Evolutionary conservation across 2,797 vertebrate genomes (phyloP).

Genomic region (Pelobates cultripes): DNA sequence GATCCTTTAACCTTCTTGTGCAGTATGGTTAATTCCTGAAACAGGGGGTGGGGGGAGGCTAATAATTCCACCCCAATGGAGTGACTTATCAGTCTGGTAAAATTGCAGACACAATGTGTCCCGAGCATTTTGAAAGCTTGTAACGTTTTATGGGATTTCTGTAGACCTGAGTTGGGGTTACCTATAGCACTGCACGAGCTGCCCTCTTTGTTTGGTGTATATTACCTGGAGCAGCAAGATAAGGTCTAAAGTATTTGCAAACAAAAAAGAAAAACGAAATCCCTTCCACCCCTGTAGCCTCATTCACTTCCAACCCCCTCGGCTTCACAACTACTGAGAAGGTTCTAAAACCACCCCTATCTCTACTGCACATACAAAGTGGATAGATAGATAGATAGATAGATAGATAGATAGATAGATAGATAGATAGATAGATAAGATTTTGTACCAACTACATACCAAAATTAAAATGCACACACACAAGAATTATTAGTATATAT

Average conservation of each 20-base stretch:
- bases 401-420: too few species aligned
- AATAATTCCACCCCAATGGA: background rate
- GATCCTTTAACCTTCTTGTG: slow-evolving; percentile 17
- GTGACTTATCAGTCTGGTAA: background rate
- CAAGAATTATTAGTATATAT: too few species aligned
- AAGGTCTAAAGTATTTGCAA: slow-evolving; percentile 54
- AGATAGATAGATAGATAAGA: too few species aligned
- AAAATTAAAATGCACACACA: too few species aligned
- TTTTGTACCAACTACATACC: too few species aligned
- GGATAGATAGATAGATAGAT: too few species aligned
- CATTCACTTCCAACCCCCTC: background rate
- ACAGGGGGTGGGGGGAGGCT: slow-evolving; percentile 5
- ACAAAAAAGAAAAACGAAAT: slow-evolving; percentile 28
- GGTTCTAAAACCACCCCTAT: too few species aligned
- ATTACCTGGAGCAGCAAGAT: slow-evolving; percentile 50
- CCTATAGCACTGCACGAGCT: slow-evolving; percentile 41
- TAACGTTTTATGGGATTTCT: slow-evolving; percentile 24
- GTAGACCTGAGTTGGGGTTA: slow-evolving; percentile 35
- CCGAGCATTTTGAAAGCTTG: slow-evolving; percentile 15
- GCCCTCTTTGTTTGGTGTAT: slow-evolving; percentile 45
- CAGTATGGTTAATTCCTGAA: too few species aligned
- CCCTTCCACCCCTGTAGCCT: slow-evolving; percentile 2
- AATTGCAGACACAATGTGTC: slow-evolving; percentile 24
- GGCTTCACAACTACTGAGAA: background rate
- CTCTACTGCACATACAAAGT: too few species aligned